phyloP scores from a whole-genome alignment of 2,888 invertebrate genomes.

The Trissoscelio sp. region DNA sequence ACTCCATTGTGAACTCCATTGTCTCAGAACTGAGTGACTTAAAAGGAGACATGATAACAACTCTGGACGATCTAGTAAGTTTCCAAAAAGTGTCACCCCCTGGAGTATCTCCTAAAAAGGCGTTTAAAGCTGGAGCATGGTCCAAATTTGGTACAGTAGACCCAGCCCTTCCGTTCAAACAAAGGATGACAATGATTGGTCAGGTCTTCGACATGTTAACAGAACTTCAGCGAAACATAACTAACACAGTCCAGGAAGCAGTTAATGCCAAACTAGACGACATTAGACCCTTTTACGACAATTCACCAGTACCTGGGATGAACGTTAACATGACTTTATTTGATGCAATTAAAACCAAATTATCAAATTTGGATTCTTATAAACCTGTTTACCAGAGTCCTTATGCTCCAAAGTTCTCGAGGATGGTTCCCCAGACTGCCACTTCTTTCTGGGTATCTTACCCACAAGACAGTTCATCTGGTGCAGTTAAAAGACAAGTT shows the following conservation, averaged over 20 bases:
- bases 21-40: constrained; percentile 75
- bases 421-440: constrained; percentile 68
- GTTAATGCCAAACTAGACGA: constrained; percentile 31
- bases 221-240: constrained; percentile 78
- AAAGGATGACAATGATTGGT: constrained; percentile 77
- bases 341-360: constrained; percentile 76
- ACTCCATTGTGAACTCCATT: constrained; percentile 78
- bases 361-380: constrained; percentile 68
- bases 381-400: constrained; percentile 7
- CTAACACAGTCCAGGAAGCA: constrained; percentile 66
- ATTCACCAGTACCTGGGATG: constrained; percentile 28
- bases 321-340: constrained; percentile 74
- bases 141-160: constrained; percentile 74
- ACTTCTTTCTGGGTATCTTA: constrained; percentile 75
- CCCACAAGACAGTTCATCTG: constrained; percentile 57
- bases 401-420: constrained; percentile 53
- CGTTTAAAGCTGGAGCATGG: constrained; percentile 73
- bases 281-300: constrained; percentile 8
- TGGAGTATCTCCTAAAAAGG: constrained; percentile 68
- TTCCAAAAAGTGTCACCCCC: constrained; percentile 74
- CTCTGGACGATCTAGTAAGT: constrained; percentile 76
- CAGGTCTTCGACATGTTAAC: constrained; percentile 81
- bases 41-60: constrained; percentile 78
- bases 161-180: constrained; percentile 77
- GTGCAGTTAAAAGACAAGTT: constrained; percentile 70